phyloP scores from a whole-genome alignment of 2,888 invertebrate species.

The Melanchra persicariae region DNA sequence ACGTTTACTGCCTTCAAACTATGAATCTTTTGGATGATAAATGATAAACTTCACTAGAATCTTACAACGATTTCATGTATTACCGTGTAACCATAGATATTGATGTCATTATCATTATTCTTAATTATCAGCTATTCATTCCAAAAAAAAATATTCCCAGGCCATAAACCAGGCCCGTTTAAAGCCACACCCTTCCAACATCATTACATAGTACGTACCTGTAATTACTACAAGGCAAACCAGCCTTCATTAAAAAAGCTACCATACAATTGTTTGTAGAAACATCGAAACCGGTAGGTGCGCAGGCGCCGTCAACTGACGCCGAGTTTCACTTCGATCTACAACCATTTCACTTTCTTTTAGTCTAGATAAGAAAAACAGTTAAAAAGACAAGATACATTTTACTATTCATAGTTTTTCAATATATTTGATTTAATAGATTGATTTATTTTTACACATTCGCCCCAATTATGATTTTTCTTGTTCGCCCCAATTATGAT shows the following conservation, averaged over 20 bases:
- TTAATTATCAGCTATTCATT: not conserved
- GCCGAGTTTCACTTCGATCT: slow-evolving; percentile 53
- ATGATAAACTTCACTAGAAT: not conserved
- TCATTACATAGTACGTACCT: not conserved
- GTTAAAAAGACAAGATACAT: not conserved
- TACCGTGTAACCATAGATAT: no score
- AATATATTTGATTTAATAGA: not conserved
- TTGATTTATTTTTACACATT: not conserved
- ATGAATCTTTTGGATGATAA: not conserved
- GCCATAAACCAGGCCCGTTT: not conserved
- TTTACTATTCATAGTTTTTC: not conserved
- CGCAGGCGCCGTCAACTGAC: not conserved
- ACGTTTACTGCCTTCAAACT: no score
- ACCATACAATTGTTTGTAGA: slow-evolving; percentile 36
- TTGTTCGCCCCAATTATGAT: no score
- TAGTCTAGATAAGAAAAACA: slow-evolving; percentile 48
- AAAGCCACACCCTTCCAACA: slow-evolving; percentile 1
- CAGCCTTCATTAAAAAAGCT: slow-evolving; percentile 29
- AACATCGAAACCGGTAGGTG: slow-evolving; percentile 42
- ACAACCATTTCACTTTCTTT: slow-evolving; percentile 58
- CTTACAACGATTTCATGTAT: not conserved
- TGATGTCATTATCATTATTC: not conserved
- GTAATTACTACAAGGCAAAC: slow-evolving; percentile 30
- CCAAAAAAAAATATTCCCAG: not conserved
- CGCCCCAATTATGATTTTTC: not conserved